phyloP scores from a whole-genome alignment of 37 sponge, comb jelly and placozoan genomes.

The Aplysina aerophoba region DNA sequence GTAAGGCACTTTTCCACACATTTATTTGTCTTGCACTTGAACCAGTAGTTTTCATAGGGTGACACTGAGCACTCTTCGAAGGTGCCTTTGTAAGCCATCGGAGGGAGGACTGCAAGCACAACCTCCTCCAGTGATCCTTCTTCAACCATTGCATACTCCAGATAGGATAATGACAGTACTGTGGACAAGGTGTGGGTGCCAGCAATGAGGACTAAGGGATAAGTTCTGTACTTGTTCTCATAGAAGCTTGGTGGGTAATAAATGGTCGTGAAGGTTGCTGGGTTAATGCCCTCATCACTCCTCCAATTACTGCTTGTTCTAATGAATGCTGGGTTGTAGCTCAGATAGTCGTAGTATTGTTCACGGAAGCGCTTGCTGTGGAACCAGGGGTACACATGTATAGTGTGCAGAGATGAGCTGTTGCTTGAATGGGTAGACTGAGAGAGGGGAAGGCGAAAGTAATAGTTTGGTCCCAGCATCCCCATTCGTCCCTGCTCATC shows the following conservation, averaged over 20 bases:
- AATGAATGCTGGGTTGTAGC: neutral
- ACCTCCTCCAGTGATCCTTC: conserved; percentile 62
- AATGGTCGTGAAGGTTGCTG: neutral
- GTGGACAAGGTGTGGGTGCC: neutral
- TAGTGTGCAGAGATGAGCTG: neutral
- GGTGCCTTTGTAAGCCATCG: neutral
- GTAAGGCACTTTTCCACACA: conserved; percentile 24
- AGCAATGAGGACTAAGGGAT: conserved; percentile 55
- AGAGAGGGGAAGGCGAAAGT: conserved; percentile 1
- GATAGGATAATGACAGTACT: neutral
- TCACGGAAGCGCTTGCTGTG: neutral
- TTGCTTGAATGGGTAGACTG: neutral
- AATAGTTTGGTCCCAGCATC: conserved; percentile 18
- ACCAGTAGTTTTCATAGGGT: neutral
- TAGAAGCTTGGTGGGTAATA: conserved; percentile 72
- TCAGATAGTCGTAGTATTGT: neutral
- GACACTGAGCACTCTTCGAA: neutral
- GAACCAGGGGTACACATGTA: conserved; percentile 74
- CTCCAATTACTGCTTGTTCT: neutral
- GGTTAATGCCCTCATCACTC: too few relatives aligned
- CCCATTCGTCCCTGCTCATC: conserved; percentile 21
- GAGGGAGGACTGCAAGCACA: conserved; percentile 37
- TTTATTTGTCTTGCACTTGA: conserved; percentile 24
- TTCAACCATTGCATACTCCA: conserved; percentile 51
- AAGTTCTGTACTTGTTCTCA: conserved; percentile 39